Percentiles rank a stretch among this genome's conserved stretches.
Conservation (phyloP, 2,113 vertebrate species). For the Pelmatolapia mariae region DNA sequence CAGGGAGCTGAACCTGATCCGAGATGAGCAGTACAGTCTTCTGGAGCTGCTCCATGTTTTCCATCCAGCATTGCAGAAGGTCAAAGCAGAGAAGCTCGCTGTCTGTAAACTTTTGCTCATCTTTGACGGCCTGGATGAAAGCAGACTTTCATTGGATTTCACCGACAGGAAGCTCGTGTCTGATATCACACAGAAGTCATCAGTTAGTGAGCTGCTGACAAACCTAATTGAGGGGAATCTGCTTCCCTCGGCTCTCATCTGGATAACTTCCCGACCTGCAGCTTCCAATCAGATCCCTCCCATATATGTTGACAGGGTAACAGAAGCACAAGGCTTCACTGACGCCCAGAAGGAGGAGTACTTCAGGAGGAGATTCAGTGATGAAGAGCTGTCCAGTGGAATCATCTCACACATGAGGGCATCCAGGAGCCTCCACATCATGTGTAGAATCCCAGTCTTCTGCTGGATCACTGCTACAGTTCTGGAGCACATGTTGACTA, state of each 20-base stretch:
- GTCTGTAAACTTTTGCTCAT: background rate
- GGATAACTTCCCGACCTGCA: background rate
- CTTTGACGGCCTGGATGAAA: background rate
- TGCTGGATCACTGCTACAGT: background rate
- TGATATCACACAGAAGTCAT: background rate
- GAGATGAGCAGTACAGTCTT: background rate
- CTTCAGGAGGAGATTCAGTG: background rate
- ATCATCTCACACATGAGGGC: background rate
- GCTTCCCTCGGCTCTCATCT: background rate
- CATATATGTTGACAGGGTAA: rapidly evolving
- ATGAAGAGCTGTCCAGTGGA: background rate
- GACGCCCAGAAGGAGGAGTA: background rate
- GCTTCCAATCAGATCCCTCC: background rate
- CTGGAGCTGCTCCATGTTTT: background rate
- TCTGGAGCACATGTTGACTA: background rate
- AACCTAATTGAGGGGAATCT: background rate
- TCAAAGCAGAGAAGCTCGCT: background rate
- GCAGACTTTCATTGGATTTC: background rate
- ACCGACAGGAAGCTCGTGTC: background rate
- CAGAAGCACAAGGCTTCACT: background rate
- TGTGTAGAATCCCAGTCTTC: background rate
- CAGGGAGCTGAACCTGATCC: background rate
- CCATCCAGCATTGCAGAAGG: background rate
- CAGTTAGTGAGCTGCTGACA: background rate
- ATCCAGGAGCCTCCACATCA: background rate